These are phyloP conservation scores for Tetramorium parvispinum DNA, from an alignment of 1,140 invertebrate species.

Conservation along the genomic window DNA sequence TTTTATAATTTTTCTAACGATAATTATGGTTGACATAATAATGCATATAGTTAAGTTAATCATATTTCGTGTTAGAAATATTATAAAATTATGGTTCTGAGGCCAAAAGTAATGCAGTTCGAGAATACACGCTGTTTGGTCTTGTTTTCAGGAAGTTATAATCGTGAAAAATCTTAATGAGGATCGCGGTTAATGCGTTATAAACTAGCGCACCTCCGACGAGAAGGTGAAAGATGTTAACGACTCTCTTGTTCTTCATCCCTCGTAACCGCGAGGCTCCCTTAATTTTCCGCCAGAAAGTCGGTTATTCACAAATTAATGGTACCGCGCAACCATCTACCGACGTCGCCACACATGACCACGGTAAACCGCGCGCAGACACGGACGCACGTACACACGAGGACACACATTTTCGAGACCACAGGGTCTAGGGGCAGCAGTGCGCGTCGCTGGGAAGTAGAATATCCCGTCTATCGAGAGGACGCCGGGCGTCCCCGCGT, in stretches of 20 bases:
- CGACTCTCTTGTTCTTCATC: conserved; percentile 18
- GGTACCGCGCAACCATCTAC: conserved; percentile 27
- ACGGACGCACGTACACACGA: not conserved
- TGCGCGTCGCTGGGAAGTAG: conserved; percentile 38
- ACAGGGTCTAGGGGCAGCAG: conserved; percentile 30
- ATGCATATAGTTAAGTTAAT: too few relatives aligned
- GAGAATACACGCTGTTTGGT: not conserved
- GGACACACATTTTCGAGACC: conserved; percentile 12
- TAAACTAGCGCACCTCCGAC: not conserved
- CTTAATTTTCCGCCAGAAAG: conserved; percentile 54
- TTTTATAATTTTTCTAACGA: too few relatives aligned
- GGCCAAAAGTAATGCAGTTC: too few relatives aligned
- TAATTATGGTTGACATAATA: too few relatives aligned
- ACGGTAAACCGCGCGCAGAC: conserved; percentile 5
- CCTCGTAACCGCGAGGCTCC: not conserved
- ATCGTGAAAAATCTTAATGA: conserved; percentile 2
- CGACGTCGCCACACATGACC: conserved; percentile 52
- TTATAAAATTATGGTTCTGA: too few relatives aligned
- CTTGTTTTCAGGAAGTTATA: not conserved
- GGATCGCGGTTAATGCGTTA: not conserved
- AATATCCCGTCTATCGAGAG: conserved; percentile 58
- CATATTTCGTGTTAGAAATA: too few relatives aligned
- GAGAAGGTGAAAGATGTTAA: conserved; percentile 23
- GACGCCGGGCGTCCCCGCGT: conserved; percentile 50
- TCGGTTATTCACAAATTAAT: conserved; percentile 55